phyloP scores from a whole-genome alignment of 2,888 invertebrate genomes.

The Melieria picta region DNA sequence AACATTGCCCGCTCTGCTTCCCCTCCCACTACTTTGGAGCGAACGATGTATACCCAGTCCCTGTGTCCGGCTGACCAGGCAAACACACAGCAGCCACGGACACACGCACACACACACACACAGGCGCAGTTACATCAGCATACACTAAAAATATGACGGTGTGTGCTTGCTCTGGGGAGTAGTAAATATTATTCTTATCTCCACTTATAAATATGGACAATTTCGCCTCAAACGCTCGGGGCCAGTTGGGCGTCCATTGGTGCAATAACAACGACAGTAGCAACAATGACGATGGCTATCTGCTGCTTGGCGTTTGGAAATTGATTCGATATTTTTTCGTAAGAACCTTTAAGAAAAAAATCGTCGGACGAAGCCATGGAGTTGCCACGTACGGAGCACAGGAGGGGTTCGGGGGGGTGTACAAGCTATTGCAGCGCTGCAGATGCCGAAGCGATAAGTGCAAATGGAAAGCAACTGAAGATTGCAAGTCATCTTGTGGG shows the following conservation, averaged over 20 bases:
- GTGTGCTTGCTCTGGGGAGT: slow-evolving; percentile 42
- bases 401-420: neutral
- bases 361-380: neutral
- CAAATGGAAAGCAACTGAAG: no score
- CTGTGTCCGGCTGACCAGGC: no score
- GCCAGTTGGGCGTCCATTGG: neutral
- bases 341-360: no score
- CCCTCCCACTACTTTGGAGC: no score
- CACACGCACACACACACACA: neutral
- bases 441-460: no score
- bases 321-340: neutral
- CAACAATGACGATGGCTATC: no score
- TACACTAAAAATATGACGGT: neutral
- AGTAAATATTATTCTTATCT: slow-evolving; percentile 59
- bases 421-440: neutral
- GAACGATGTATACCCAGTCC: no score
- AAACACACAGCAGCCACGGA: neutral
- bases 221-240: slow-evolving; percentile 41
- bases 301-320: neutral
- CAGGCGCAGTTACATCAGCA: neutral
- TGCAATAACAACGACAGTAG: no score
- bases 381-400: neutral
- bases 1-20: no score
- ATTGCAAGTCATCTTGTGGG: no score
- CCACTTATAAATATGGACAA: slow-evolving; percentile 56